Percentiles rank a stretch among this genome's conserved stretches.
Conservation (phyloP, 2,797 vertebrate genomes). For the Diplodus puntazzo region DNA sequence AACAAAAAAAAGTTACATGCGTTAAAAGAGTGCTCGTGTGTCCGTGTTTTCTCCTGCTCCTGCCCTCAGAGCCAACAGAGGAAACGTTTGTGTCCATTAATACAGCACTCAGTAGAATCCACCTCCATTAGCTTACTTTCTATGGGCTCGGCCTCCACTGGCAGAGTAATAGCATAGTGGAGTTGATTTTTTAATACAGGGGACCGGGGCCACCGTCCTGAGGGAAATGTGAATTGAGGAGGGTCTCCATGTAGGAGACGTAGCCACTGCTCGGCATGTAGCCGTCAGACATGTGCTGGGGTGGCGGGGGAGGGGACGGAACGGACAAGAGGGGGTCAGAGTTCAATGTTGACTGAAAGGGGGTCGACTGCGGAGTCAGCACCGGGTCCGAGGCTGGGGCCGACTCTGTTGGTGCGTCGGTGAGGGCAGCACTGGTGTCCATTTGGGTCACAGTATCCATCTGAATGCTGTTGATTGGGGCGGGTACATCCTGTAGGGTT, state of each 20-base stretch:
- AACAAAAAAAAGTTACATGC: constrained; percentile 76
- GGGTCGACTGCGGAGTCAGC: constrained; percentile 43
- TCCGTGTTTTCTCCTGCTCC: constrained; percentile 43
- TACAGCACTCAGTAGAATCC: constrained; percentile 60
- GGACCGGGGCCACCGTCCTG: constrained; percentile 73
- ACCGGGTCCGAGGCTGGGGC: constrained; percentile 56
- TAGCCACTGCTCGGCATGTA: constrained; percentile 86
- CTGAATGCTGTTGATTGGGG: constrained; percentile 1
- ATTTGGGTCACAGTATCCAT: constrained; percentile 60
- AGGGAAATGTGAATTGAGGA: constrained; percentile 89
- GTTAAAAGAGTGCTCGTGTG: constrained; percentile 73
- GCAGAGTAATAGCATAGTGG: constrained; percentile 39
- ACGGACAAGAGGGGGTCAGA: constrained; percentile 75
- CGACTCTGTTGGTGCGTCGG: constrained; percentile 30
- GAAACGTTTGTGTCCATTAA: constrained; percentile 54
- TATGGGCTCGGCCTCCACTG: constrained; percentile 55
- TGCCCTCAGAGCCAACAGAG: constrained; percentile 35
- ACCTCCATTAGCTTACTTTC: constrained; percentile 70
- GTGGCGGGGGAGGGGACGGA: constrained; percentile 22
- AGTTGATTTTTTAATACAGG: constrained; percentile 76
- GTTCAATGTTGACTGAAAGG: constrained; percentile 71
- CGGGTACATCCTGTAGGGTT: not conserved
- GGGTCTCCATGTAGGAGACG: constrained; percentile 91
- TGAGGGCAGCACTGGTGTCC: constrained; percentile 55
- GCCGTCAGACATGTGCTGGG: constrained; percentile 73